A percentile compares a stretch with the other conserved stretches of the same genome.
phyloP scores from a whole-genome alignment of 2,888 invertebrate species.

The Ennomos erosarius region DNA sequence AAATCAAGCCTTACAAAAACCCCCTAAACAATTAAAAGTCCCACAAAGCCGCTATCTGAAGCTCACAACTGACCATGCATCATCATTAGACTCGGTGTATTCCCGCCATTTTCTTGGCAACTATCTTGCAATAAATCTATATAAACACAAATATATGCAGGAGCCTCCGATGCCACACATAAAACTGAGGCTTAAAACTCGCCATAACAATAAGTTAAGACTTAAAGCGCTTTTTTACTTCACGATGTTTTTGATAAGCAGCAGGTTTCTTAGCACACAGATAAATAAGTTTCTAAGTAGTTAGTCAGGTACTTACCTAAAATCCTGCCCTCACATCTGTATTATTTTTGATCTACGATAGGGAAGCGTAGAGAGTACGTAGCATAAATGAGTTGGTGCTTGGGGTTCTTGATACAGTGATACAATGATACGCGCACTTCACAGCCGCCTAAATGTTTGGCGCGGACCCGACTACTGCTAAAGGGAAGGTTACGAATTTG shows the following conservation, averaged over 20 bases:
- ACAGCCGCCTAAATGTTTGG: too few species aligned
- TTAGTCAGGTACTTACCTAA: too few species aligned
- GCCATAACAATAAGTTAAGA: conserved; percentile 86
- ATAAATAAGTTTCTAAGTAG: too few species aligned
- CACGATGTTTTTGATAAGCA: conserved; percentile 41
- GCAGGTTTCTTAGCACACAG: too few species aligned
- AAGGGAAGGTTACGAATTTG: too few species aligned
- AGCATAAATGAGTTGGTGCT: too few species aligned
- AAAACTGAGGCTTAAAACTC: conserved; percentile 82
- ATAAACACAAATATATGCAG: conserved; percentile 69
- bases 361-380: too few species aligned
- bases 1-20: not conserved
- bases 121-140: conserved; percentile 61
- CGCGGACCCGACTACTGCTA: too few species aligned
- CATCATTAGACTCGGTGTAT: conserved; percentile 35
- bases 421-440: too few species aligned
- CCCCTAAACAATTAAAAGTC: conserved; percentile 1
- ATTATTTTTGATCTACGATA: too few species aligned
- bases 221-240: conserved; percentile 62
- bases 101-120: conserved; percentile 54
- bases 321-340: too few species aligned
- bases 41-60: conserved; percentile 14
- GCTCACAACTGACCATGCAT: conserved; percentile 33
- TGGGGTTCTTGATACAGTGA: too few species aligned
- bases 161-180: conserved; percentile 70